Evolutionary conservation across 2,113 vertebrate species (phyloP).

Genomic region (Ammodytes marinus): DNA sequence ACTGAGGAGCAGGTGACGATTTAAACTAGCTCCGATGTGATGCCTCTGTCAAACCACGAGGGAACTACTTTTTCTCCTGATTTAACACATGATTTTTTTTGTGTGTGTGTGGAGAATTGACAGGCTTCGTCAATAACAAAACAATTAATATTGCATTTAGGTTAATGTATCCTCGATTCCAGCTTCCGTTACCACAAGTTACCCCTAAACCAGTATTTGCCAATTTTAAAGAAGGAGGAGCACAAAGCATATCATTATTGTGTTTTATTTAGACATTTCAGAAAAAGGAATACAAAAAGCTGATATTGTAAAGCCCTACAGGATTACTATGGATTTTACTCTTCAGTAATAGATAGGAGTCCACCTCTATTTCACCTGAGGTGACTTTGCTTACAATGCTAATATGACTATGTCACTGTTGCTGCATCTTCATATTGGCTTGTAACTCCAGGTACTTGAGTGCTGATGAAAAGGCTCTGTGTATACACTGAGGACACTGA

Average conservation of each 20-base stretch:
- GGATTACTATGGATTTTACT: background rate
- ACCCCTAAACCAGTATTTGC: conserved; percentile 4
- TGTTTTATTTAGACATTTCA: conserved; percentile 30
- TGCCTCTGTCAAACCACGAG: conserved; percentile 25
- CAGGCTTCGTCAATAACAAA: conserved; percentile 22
- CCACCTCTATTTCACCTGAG: background rate
- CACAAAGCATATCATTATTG: background rate
- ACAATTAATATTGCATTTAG: conserved; percentile 17
- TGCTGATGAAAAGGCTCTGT: conserved; percentile 18
- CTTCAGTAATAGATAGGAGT: background rate
- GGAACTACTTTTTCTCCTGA: conserved; percentile 6
- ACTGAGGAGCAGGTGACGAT: conserved; percentile 5
- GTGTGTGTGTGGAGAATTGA: background rate
- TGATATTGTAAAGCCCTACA: background rate
- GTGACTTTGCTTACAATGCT: conserved; percentile 6
- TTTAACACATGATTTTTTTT: conserved; percentile 31
- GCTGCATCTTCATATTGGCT: conserved; percentile 21
- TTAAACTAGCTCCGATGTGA: conserved; percentile 27
- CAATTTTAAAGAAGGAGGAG: conserved; percentile 6
- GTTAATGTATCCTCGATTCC: conserved; percentile 8
- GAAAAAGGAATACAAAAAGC: too few species aligned
- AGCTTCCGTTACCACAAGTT: conserved; percentile 5
- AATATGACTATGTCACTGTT: background rate
- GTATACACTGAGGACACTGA: conserved; percentile 33
- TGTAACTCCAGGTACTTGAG: conserved; percentile 33